phyloP scores from a whole-genome alignment of 30 jellyfish, hydroid and myxozoan genomes.

The Aurelia sp. region DNA sequence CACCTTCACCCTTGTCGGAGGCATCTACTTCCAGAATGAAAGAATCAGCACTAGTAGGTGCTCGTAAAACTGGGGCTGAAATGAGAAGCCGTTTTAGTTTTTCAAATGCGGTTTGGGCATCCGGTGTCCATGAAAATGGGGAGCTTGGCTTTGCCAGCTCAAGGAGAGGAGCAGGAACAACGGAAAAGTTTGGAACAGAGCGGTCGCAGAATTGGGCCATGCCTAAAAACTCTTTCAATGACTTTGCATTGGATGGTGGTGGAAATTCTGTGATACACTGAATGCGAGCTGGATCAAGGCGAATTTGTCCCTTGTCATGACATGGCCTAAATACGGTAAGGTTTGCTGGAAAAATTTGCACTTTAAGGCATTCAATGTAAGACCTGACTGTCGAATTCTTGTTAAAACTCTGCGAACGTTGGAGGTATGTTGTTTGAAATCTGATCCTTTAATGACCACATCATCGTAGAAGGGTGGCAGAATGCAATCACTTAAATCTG shows the following conservation, averaged over 20 bases:
- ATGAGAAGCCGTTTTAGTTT: neutral
- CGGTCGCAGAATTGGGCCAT: slow-evolving; percentile 3
- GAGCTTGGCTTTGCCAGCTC: slow-evolving; percentile 27
- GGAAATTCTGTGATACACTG: slow-evolving; percentile 8
- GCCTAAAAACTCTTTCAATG: slow-evolving; percentile 29
- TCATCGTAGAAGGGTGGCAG: slow-evolving; percentile 46
- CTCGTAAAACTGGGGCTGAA: slow-evolving; percentile 56
- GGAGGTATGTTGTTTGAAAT: slow-evolving; percentile 14
- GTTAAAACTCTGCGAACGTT: slow-evolving; percentile 36
- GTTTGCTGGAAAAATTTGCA: slow-evolving; percentile 33
- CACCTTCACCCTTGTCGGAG: slow-evolving; percentile 37
- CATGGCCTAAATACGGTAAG: slow-evolving; percentile 39
- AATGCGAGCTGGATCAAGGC: slow-evolving; percentile 44
- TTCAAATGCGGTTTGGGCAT: slow-evolving; percentile 22
- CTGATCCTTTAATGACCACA: slow-evolving; percentile 34
- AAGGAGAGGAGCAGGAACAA: slow-evolving; percentile 31
- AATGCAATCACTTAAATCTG: slow-evolving; percentile 18
- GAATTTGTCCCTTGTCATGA: slow-evolving; percentile 37
- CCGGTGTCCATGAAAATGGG: slow-evolving; percentile 16
- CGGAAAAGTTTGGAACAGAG: slow-evolving; percentile 12
- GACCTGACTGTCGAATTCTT: slow-evolving; percentile 19
- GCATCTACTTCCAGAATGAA: slow-evolving; percentile 45
- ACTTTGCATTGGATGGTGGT: slow-evolving; percentile 2
- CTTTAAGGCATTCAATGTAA: slow-evolving; percentile 46
- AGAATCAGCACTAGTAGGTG: slow-evolving; percentile 31